Base-by-base conservation (phyloP, 2,888 invertebrate species). In the Oegoconia quadripuncta region DNA sequence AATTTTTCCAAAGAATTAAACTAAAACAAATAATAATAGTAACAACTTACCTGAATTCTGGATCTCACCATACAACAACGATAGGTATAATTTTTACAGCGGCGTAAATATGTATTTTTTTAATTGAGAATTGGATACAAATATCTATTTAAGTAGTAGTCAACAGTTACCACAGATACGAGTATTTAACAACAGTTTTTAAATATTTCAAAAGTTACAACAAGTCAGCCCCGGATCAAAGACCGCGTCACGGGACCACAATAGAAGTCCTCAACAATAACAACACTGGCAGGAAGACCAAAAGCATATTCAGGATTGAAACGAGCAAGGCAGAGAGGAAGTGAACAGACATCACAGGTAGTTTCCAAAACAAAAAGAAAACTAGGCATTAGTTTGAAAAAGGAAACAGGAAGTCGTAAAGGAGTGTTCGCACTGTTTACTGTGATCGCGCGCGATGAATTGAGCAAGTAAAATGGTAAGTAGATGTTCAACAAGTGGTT, bases 121-220 rank as follows among this genome's bases (percentile, higher is more conserved):
- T 25, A 25, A 15, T 35, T 26, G 8, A 34, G 69, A 74, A 68
- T 61, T 55, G 63, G 60, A 65, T 77, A 74, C 63, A 73, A 70
- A 74, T 60, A 70, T 71, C 55, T 58, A 68, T 57, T 61, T 52
- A 77, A 74, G 76, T 68, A 79, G 73, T 81, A 84, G 79, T 81
- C 74, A 86, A 86, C 84, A 83, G 78, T 72, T 86, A 86, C 84
- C 83, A 84, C 82, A 82, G 83, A 76, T 81, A 70, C 61, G 75
- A 82, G 80, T 80, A 70, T 74, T 69, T 52, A 79, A 80, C 77
- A 84, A 83, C 77, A 80, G 81, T 75, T 68, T 39, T 59, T 78
- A 83, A 79, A 84, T 74, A 77, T 79, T 67, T 79, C 70, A 74
- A 83, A 82, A 83, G 77, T 77, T 81, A 73, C 73, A 82, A 83